Conservation (phyloP, 2,797 vertebrate genomes). For the Melanotaenia parkinsoni region DNA sequence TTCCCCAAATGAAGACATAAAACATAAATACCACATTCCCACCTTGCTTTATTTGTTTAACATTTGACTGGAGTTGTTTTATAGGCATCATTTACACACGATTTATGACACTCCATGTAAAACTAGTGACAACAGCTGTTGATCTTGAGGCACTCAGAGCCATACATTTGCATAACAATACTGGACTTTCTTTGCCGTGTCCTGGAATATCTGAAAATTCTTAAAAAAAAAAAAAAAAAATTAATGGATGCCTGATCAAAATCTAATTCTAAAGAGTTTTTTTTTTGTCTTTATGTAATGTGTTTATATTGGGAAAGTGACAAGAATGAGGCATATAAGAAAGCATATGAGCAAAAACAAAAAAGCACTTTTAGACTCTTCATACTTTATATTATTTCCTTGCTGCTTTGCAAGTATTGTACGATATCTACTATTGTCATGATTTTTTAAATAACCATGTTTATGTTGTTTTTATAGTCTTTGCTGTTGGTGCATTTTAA, state of each 20-base stretch:
- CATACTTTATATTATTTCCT: no score
- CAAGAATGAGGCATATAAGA: background rate
- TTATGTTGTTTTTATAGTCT: no score
- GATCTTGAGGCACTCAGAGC: conserved; percentile 16
- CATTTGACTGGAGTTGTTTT: background rate
- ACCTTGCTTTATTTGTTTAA: conserved; percentile 14
- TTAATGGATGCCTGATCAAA: conserved; percentile 2
- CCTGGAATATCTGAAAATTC: background rate
- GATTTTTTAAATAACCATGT: no score
- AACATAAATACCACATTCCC: background rate
- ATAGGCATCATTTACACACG: conserved; percentile 5
- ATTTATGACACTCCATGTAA: conserved; percentile 18
- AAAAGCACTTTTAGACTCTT: no score
- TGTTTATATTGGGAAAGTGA: background rate
- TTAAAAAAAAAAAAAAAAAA: background rate
- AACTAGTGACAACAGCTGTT: conserved; percentile 30
- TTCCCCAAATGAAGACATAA: conserved; percentile 4
- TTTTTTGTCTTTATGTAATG: no score
- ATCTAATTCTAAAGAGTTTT: background rate
- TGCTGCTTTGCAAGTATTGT: no score
- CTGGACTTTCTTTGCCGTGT: conserved; percentile 9
- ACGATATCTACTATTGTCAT: no score
- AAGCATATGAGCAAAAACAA: background rate
- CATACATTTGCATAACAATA: conserved; percentile 20
- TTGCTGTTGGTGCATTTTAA: no score